Conservation (phyloP, 1,140 invertebrate genomes). For the Parapsyche elsis region DNA sequence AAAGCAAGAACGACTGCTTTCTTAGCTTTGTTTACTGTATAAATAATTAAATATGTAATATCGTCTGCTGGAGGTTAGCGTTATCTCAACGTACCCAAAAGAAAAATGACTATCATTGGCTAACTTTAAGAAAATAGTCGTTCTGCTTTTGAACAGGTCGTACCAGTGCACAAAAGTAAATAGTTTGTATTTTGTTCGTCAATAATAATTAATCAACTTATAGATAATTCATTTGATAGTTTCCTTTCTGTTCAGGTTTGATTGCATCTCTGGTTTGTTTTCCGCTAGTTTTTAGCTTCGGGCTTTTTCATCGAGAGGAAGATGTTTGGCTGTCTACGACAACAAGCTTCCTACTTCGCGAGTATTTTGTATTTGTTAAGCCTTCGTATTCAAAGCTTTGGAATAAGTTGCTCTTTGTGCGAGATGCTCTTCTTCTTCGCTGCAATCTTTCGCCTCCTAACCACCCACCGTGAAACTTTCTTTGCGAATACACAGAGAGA, state of each 20-base stretch:
- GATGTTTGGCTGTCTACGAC: slow-evolving; percentile 49
- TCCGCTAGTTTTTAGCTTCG: slow-evolving; percentile 37
- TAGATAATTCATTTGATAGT: too few relatives aligned
- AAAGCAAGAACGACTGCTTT: too few relatives aligned
- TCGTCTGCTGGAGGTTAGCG: too few relatives aligned
- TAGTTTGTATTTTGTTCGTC: too few relatives aligned
- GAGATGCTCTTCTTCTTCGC: slow-evolving; percentile 29
- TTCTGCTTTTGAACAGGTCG: too few relatives aligned
- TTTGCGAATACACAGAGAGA: not conserved
- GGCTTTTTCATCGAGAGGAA: slow-evolving; percentile 37
- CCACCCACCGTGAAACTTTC: not conserved
- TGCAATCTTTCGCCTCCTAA: not conserved
- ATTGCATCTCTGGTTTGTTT: slow-evolving; percentile 13
- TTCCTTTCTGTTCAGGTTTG: not conserved
- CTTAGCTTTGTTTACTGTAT: too few relatives aligned
- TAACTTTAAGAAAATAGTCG: too few relatives aligned
- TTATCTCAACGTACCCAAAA: too few relatives aligned
- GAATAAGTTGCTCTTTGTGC: slow-evolving; percentile 54
- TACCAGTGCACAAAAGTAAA: too few relatives aligned
- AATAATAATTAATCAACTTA: not conserved
- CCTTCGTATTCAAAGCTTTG: slow-evolving; percentile 55
- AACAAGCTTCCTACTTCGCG: slow-evolving; percentile 50
- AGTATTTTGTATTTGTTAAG: slow-evolving; percentile 56
- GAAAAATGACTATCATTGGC: too few relatives aligned
- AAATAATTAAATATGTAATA: too few relatives aligned